Percentiles rank a stretch among this genome's conserved stretches.
Conservation (phyloP, 2,888 invertebrate species). For the Graphium colonna region DNA sequence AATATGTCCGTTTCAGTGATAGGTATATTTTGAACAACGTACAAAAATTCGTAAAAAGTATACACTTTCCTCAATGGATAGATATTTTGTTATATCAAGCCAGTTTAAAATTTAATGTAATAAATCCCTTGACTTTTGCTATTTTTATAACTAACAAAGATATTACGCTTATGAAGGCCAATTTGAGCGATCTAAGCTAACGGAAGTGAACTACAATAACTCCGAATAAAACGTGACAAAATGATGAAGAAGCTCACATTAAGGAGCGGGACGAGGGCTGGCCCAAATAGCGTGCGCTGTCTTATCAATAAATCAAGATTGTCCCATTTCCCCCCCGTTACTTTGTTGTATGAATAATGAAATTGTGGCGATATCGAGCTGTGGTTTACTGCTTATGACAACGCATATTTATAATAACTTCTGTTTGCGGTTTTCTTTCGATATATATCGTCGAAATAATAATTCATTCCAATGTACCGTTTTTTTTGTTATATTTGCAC, state of each 20-base stretch:
- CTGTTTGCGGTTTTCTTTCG: no score
- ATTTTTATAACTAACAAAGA: not conserved
- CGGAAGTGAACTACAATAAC: not conserved
- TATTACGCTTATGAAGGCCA: no score
- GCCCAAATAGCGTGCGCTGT: not conserved
- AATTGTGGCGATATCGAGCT: not conserved
- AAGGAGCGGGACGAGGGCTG: not conserved
- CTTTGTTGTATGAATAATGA: constrained; percentile 11
- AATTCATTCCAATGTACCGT: no score
- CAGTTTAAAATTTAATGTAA: no score
- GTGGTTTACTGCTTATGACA: not conserved
- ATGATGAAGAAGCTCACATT: not conserved
- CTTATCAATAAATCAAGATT: constrained; percentile 5
- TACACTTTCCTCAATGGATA: no score
- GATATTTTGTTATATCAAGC: no score
- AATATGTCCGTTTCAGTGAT: no score
- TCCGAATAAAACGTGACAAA: not conserved
- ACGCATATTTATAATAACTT: not conserved
- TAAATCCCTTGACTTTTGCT: no score
- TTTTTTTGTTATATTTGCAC: no score
- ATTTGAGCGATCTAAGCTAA: not conserved
- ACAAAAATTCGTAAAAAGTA: no score
- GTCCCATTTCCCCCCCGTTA: constrained; percentile 15
- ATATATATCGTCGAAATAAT: no score
- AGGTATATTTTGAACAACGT: no score